Evolutionary conservation across 2,113 vertebrate genomes (phyloP), one percentile per base, ranked within the genome.

Genomic region (Centropristis striata): DNA sequence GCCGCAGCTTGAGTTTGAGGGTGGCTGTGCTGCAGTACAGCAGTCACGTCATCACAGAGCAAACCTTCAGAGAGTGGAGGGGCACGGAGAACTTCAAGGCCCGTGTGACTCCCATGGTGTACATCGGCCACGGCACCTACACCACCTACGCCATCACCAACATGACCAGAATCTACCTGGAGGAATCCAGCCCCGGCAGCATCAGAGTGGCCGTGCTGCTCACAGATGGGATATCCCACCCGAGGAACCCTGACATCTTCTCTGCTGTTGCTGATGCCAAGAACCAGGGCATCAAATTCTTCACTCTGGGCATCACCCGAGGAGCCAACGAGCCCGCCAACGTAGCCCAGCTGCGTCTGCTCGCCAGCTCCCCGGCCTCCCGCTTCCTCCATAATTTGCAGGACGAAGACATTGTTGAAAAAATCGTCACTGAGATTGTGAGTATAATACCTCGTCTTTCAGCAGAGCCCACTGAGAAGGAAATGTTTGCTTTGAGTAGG

Each of bases 81-180:
- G 96, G 96, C 61, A 85, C 89, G 0, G 96, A 96, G 42, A 92
- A 93, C 79, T 98, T 98, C 92, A 96, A 95, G 93, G 89, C 81
- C 50, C 93, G 69, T 28, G 84, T 97, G 46, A 54, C 90, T 25
- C 95, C 96, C 49, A 96, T 98, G 42, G 16, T 92, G 46, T 96
- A 96, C 90, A 97, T 97, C 39, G 97, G 97, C 16, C 97, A 98
- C 0, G 97, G 96, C 67, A 98, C 97, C 75, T 98, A 96, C 83
- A 97, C 96, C 74, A 97, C 97, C 55, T 97, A 97, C 0, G 97
- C 97, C 85, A 96, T 98, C 87, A 98, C 96, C 83, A 98, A 98
- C 89, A 95, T 98, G 85, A 98, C 97, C 57, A 95, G 93, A 70
- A 95, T 98, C 53, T 98, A 96, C 83, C 71, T 92, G 89, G 95